Conservation (phyloP, 2,888 invertebrate genomes). For the Eupithecia inturbata region DNA sequence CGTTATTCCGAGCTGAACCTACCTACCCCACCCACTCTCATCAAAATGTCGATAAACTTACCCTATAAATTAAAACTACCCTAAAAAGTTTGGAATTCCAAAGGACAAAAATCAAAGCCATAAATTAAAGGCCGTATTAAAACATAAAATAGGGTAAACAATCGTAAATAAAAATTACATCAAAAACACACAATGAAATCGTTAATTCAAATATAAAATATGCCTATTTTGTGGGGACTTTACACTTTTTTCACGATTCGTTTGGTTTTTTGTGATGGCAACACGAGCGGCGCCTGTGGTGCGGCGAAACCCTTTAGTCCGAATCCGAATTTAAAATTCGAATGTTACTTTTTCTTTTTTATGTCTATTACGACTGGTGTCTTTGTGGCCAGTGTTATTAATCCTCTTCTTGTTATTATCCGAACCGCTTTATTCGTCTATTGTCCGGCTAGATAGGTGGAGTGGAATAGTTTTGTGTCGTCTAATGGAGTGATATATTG, state of each 20-base stretch:
- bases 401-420: conserved; percentile 75
- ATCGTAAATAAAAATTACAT: conserved; percentile 83
- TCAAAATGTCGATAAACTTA: conserved; percentile 65
- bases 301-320: conserved; percentile 75
- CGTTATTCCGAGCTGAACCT: neutral
- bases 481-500: conserved; percentile 56
- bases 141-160: conserved; percentile 84
- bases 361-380: conserved; percentile 43
- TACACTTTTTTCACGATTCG: conserved; percentile 73
- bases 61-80: conserved; percentile 71
- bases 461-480: conserved; percentile 51
- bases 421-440: conserved; percentile 68
- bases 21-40: conserved; percentile 52
- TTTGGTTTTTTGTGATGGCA: conserved; percentile 66
- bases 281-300: conserved; percentile 74
- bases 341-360: conserved; percentile 52
- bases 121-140: conserved; percentile 80
- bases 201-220: conserved; percentile 80
- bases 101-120: conserved; percentile 65
- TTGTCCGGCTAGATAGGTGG: conserved; percentile 55
- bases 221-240: conserved; percentile 77
- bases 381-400: conserved; percentile 60
- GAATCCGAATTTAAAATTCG: conserved; percentile 70
- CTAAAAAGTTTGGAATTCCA: conserved; percentile 64
- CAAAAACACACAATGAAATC: conserved; percentile 76